A percentile compares a stretch with the other conserved stretches of the same genome.
Conservation (phyloP, 1,140 invertebrate genomes). For the Pogonomyrmex barbatus region DNA sequence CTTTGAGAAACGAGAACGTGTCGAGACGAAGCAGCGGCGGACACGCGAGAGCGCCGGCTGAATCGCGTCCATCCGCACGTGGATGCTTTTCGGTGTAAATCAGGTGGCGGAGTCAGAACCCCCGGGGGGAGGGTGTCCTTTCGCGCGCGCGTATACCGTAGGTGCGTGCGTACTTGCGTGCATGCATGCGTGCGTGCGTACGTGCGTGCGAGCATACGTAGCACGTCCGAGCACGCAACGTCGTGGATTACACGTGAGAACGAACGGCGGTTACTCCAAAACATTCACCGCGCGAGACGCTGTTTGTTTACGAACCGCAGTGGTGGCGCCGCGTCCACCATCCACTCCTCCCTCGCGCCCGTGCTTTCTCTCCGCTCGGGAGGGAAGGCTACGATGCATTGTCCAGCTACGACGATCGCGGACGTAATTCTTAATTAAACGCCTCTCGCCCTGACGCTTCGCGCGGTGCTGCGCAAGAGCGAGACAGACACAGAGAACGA, state of each 20-base stretch:
- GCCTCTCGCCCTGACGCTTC: too few species aligned
- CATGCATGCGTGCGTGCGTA: neutral
- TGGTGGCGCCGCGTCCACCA: conserved; percentile 42
- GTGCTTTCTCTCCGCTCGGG: conserved; percentile 31
- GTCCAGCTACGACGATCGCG: neutral
- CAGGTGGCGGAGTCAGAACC: neutral
- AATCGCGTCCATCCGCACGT: conserved; percentile 7
- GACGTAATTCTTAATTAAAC: neutral
- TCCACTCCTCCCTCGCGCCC: neutral
- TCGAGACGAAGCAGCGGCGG: neutral
- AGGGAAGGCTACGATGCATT: conserved; percentile 11
- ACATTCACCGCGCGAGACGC: conserved; percentile 9
- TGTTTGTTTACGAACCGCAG: conserved; percentile 50
- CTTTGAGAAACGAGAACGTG: conserved; percentile 5
- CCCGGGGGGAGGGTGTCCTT: neutral
- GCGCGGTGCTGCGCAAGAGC: neutral
- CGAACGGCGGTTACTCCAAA: neutral
- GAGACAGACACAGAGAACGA: neutral
- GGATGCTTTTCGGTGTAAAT: neutral
- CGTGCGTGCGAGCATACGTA: neutral
- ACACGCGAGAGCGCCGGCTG: neutral
- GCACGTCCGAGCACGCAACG: neutral
- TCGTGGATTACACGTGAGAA: neutral
- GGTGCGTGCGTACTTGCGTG: neutral
- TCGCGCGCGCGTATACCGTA: neutral